Evolutionary conservation across 2,113 vertebrate genomes (phyloP), one percentile per base, ranked within the genome.

Genomic region (cat (Felis catus)): DNA sequence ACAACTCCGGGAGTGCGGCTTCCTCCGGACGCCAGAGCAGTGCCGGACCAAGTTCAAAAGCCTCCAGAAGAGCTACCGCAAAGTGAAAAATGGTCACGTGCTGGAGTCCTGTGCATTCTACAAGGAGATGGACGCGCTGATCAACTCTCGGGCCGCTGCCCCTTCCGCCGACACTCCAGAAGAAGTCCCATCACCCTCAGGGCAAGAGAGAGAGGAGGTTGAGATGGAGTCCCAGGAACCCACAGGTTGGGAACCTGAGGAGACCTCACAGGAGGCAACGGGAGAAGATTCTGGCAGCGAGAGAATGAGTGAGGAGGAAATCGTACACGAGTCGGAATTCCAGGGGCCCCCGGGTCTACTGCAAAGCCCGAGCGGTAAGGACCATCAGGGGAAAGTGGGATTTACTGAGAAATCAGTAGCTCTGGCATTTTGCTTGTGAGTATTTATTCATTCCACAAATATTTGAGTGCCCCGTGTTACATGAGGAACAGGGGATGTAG

Each of bases 21-120:
- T 98, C 89, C 96, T 98, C 9, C 95, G 98, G 7, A 98, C 98
- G 1, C 97, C 98, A 0, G 98, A 98, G 18, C 98, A 98, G 53
- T 98, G 98, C 68, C 91, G 98, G 68, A 98, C 98, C 89, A 98
- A 98, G 94, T 98, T 98, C 97, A 98, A 98, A 81, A 98, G 98
- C 91, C 97, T 98, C 29, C 98, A 98, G 89, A 98, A 98, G 86
- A 98, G 98, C 41, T 98, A 98, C 84, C 97, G 98, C 89, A 98
- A 98, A 80, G 98, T 98, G 63, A 97, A 96, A 89, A 98, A 89
- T 15, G 98, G 98, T 21, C 97, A 97, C 0, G 36, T 98, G 53
- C 89, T 98, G 5, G 98, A 98, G 74, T 95, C 98, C 36, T 98
- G 98, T 2, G 97, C 97, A 0, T 98, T 98, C 97, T 98, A 97